Base-by-base conservation (phyloP, 2,113 vertebrate species). In the Onychorhynchus coronatus region DNA sequence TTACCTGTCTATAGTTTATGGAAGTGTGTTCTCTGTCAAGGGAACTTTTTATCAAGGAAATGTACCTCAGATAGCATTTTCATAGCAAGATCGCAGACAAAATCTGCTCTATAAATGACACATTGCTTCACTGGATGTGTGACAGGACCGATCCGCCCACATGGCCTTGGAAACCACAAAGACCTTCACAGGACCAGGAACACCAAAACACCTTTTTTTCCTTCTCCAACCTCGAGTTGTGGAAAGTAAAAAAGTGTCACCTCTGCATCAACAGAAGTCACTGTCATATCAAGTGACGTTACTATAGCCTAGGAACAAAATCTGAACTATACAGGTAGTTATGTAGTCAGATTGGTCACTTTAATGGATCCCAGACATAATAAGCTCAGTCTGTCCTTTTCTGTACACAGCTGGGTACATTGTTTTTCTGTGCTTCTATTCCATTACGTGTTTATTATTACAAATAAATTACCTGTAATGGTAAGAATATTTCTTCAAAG, bases 121-220 rank as follows among this genome's bases (percentile, higher is more conserved):
- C 12, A 6, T 74, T 47, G 28, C 27, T 6, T 71, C 21, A 15
- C 44, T 74, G 37, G 20, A 23, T 56, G 22, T 33, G 4, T 66
- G n/a, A 52, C 13, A n/a, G 8, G 37, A 14, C 11, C 42, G n/a
- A 55, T 50, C 24, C 14, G 44, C 11, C 8, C 16, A 47, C 18
- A 18, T 0, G 4, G 7, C 15, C 35, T 63, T 10, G 4, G 71
- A 53, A 90, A 5, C 10, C 17, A 63, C 23, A 79, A 61, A 49
- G 58, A 18, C 8, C 14, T 75, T 70, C 52, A 44, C 4, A 62
- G 28, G 24, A 88, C 16, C 35, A 65, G 61, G 23, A 65, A 23
- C 6, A 53, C 17, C 6, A 39, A 49, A 56, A 62, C 0, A 0
- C 1, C 1, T 25, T 61, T 71, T 71, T 81, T 58, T 14, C 2